A percentile compares a stretch with the other conserved stretches of the same genome.
Conservation (phyloP, 2,888 invertebrate genomes). For the Melolontha melolontha region DNA sequence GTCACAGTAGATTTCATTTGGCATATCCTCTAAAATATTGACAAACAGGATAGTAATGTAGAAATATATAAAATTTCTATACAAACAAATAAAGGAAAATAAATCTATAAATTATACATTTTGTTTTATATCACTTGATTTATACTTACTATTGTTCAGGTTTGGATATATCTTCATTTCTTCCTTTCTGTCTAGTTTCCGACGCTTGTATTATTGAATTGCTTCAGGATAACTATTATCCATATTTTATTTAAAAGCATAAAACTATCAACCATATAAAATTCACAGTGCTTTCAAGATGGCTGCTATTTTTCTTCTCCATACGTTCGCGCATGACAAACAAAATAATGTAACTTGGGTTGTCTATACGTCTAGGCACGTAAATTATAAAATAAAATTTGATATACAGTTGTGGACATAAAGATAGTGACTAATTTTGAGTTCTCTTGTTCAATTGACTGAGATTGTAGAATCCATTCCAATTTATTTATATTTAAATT, state of each 20-base stretch:
- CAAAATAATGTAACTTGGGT: constrained; percentile 13
- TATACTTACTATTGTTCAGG: constrained; percentile 10
- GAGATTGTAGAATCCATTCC: too few relatives aligned
- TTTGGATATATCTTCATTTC: constrained; percentile 8
- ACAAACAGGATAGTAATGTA: constrained; percentile 12
- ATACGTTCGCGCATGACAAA: constrained; percentile 21
- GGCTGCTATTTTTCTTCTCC: constrained; percentile 9
- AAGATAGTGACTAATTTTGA: constrained; percentile 1
- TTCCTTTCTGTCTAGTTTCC: constrained; percentile 8
- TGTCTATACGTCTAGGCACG: constrained; percentile 16
- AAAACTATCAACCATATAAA: constrained; percentile 1
- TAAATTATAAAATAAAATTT: constrained; percentile 16
- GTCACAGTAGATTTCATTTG: constrained; percentile 1
- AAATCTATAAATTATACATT: constrained; percentile 8
- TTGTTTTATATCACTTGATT: not conserved
- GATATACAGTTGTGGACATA: constrained; percentile 16
- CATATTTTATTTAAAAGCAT: constrained; percentile 5
- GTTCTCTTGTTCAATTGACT: too few relatives aligned
- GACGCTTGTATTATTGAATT: not conserved
- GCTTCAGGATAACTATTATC: not conserved
- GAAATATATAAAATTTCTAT: constrained; percentile 15
- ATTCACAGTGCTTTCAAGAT: constrained; percentile 6
- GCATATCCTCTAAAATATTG: constrained; percentile 6
- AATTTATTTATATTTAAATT: too few relatives aligned
- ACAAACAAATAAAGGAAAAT: constrained; percentile 11